Percentiles rank a stretch among this genome's conserved stretches.
These are phyloP conservation scores for Hippocampus barbouri DNA, from an alignment of 2,113 vertebrate genomes.

Conservation along the genomic window DNA sequence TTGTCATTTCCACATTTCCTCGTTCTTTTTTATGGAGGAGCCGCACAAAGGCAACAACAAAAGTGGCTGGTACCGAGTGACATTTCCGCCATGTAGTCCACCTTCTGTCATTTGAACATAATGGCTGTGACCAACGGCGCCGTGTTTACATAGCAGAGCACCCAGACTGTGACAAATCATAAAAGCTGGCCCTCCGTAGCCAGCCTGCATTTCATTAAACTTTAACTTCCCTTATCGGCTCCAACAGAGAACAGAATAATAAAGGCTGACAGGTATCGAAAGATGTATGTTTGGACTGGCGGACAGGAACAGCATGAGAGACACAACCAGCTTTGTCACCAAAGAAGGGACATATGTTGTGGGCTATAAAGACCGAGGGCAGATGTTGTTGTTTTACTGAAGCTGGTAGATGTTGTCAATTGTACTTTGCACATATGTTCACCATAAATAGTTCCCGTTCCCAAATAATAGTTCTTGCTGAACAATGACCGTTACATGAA, in stretches of 20 bases:
- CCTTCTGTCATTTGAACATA: conserved; percentile 73
- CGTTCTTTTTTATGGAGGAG: conserved; percentile 40
- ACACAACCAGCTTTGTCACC: conserved; percentile 66
- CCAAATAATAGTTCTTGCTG: conserved; percentile 29
- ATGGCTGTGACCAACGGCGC: conserved; percentile 70
- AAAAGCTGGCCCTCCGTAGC: conserved; percentile 72
- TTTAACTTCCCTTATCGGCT: conserved; percentile 74
- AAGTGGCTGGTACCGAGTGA: conserved; percentile 55
- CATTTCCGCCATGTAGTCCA: conserved; percentile 61
- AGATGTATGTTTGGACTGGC: conserved; percentile 71
- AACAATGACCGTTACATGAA: conserved; percentile 21
- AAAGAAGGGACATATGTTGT: conserved; percentile 66
- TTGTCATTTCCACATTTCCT: conserved; percentile 38
- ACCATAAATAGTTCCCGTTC: conserved; percentile 61
- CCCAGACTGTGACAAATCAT: conserved; percentile 76
- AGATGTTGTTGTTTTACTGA: conserved; percentile 73
- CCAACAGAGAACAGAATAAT: conserved; percentile 71
- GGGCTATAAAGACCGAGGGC: conserved; percentile 72
- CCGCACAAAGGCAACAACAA: conserved; percentile 43
- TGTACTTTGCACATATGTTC: conserved; percentile 60
- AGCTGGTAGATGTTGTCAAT: conserved; percentile 62
- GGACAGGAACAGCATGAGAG: conserved; percentile 62
- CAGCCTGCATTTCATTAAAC: conserved; percentile 75
- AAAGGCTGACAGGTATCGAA: conserved; percentile 73
- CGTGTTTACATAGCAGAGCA: conserved; percentile 74